phyloP scores from a whole-genome alignment of 2,888 invertebrate genomes.

The Drosophila niveifrons region DNA sequence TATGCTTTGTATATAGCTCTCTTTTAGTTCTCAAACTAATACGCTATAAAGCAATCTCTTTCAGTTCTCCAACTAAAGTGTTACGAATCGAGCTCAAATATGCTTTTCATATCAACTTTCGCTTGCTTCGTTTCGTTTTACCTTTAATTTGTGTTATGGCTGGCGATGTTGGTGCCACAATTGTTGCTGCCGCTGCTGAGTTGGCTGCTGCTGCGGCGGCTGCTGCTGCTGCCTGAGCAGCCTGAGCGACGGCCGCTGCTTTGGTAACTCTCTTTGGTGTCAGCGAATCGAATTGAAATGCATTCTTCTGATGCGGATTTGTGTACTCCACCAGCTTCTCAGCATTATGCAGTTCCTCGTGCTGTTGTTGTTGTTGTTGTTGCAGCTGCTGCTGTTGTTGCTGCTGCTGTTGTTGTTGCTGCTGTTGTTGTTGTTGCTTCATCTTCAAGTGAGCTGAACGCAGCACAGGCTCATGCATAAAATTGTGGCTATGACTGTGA shows the following conservation, averaged over 20 bases:
- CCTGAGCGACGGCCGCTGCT: slow-evolving; percentile 53
- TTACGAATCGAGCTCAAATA: too few relatives aligned
- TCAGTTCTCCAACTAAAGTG: too few relatives aligned
- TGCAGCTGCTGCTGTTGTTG: slow-evolving; percentile 57
- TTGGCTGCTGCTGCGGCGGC: slow-evolving; percentile 19
- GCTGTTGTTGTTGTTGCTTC: slow-evolving; percentile 64
- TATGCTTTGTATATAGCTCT: too few relatives aligned
- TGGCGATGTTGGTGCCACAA: slow-evolving; percentile 43
- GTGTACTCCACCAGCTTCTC: slow-evolving; percentile 84
- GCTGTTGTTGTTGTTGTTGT: slow-evolving; percentile 56
- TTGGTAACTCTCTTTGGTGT: slow-evolving; percentile 84
- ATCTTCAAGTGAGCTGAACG: slow-evolving; percentile 68
- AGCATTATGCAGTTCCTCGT: slow-evolving; percentile 84
- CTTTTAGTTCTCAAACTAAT: too few relatives aligned
- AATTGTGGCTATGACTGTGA: slow-evolving; percentile 68
- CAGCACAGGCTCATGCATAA: slow-evolving; percentile 65
- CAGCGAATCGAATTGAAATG: slow-evolving; percentile 85
- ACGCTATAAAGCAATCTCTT: too few relatives aligned
- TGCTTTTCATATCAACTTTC: too few relatives aligned
- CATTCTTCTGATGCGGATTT: slow-evolving; percentile 84
- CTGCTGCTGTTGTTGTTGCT: slow-evolving; percentile 42
- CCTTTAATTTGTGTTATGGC: slow-evolving; percentile 65
- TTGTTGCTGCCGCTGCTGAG: slow-evolving; percentile 31
- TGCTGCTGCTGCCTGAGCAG: slow-evolving; percentile 27
- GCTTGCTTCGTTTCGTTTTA: slow-evolving; percentile 11